Conservation (phyloP, 1,140 invertebrate genomes). For the Heliconius nattereri region DNA sequence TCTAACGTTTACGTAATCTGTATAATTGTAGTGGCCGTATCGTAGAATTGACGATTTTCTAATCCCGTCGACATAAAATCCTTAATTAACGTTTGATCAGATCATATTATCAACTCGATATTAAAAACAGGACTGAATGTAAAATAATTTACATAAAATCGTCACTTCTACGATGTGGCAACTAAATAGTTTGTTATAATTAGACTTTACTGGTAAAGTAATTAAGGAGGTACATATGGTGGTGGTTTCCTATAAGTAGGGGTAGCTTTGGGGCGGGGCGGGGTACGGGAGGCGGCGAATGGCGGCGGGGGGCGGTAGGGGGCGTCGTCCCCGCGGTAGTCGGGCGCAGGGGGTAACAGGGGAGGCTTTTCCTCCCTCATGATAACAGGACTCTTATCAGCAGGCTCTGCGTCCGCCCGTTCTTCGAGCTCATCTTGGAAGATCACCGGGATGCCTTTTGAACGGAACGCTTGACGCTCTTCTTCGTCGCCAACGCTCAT, state of each 20-base stretch:
- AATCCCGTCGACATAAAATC: too few species aligned
- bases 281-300: slow-evolving; percentile 87
- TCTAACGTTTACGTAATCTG: neutral
- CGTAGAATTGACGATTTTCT: too few species aligned
- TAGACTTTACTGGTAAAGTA: neutral
- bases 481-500: slow-evolving; percentile 87
- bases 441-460: slow-evolving; percentile 96
- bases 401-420: slow-evolving; percentile 87
- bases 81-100: too few species aligned
- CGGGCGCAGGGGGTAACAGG: slow-evolving; percentile 84
- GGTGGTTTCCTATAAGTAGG: slow-evolving; percentile 94
- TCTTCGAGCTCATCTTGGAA: slow-evolving; percentile 97
- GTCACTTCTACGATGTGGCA: too few species aligned
- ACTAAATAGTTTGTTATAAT: too few species aligned
- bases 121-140: too few species aligned
- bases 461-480: slow-evolving; percentile 90
- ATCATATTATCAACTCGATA: too few species aligned
- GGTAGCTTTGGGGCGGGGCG: slow-evolving; percentile 88
- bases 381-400: slow-evolving; percentile 94
- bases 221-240: slow-evolving; percentile 95
- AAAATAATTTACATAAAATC: too few species aligned
- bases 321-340: slow-evolving; percentile 81
- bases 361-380: slow-evolving; percentile 96
- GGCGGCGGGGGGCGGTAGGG: slow-evolving; percentile 91
- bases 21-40: too few species aligned